Conservation (phyloP, 2,797 vertebrate species). For the Cirrhinus molitorella region DNA sequence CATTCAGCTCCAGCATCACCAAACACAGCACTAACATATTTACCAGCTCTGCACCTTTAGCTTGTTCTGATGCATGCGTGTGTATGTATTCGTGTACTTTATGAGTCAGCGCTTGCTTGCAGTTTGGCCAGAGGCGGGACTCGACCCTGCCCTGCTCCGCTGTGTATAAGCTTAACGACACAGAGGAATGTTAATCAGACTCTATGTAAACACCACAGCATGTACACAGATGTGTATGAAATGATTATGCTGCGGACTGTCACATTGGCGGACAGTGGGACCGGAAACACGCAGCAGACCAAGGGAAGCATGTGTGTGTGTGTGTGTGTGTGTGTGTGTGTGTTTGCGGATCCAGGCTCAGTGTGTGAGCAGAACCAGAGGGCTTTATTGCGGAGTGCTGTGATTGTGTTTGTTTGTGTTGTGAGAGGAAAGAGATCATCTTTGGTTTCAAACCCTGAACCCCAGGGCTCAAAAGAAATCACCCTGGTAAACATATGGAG, state of each 20-base stretch:
- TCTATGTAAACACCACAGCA: constrained; percentile 76
- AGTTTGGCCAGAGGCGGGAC: constrained; percentile 48
- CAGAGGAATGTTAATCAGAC: constrained; percentile 80
- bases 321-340: constrained; percentile 51
- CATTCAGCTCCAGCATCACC: constrained; percentile 41
- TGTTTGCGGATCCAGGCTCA: constrained; percentile 41
- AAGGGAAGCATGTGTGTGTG: constrained; percentile 54
- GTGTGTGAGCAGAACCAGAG: constrained; percentile 69
- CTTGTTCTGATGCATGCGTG: not conserved
- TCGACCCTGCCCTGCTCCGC: constrained; percentile 66
- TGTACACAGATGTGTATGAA: constrained; percentile 75
- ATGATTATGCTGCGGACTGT: constrained; percentile 64
- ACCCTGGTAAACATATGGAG: constrained; percentile 51
- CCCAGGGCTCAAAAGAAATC: constrained; percentile 63
- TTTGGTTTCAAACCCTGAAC: constrained; percentile 71
- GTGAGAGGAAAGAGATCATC: constrained; percentile 63
- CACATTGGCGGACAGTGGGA: constrained; percentile 43
- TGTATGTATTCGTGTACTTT: not conserved
- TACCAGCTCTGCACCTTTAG: not conserved
- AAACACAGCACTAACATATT: not conserved
- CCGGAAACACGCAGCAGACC: constrained; percentile 66
- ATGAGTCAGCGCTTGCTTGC: constrained; percentile 52
- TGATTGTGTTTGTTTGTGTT: constrained; percentile 80
- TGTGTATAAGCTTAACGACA: constrained; percentile 75
- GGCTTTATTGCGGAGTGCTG: constrained; percentile 70